Evolutionary conservation across 1,140 invertebrate genomes (phyloP).

Genomic region (Propsilocerus akamusi): DNA sequence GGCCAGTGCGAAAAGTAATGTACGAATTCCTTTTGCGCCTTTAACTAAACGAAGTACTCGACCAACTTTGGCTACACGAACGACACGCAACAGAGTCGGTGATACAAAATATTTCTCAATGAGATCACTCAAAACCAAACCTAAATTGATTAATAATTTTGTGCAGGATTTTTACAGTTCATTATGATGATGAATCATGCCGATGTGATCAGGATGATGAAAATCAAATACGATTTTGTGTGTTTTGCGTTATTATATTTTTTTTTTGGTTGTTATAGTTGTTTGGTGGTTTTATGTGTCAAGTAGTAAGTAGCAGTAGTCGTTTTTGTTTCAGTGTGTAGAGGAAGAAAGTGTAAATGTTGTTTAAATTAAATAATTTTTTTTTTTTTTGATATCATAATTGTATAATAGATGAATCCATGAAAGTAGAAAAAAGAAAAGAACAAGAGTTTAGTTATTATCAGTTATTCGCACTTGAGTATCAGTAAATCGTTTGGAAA

Average conservation of each 20-base stretch:
- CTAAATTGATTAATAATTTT: conserved; percentile 35
- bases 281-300: not conserved
- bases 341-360: not conserved
- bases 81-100: conserved; percentile 89
- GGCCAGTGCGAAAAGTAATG: conserved; percentile 88
- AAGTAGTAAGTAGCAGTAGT: not conserved
- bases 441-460: not conserved
- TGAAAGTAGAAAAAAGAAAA: conserved; percentile 2
- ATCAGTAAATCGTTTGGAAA: conserved; percentile 2
- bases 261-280: not conserved
- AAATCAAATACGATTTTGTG: too few species aligned
- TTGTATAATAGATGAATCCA: not conserved
- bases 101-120: conserved; percentile 97
- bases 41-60: conserved; percentile 92
- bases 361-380: not conserved
- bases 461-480: conserved; percentile 3
- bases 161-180: too few species aligned
- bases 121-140: conserved; percentile 85
- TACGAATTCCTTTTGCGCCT: conserved; percentile 93
- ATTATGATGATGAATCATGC: not conserved
- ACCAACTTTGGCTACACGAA: conserved; percentile 93
- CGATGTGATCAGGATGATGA: not conserved
- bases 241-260: too few species aligned
- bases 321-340: too few species aligned
- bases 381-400: not conserved